phyloP scores from a whole-genome alignment of 2,113 vertebrate genomes.

The Mugil cephalus region DNA sequence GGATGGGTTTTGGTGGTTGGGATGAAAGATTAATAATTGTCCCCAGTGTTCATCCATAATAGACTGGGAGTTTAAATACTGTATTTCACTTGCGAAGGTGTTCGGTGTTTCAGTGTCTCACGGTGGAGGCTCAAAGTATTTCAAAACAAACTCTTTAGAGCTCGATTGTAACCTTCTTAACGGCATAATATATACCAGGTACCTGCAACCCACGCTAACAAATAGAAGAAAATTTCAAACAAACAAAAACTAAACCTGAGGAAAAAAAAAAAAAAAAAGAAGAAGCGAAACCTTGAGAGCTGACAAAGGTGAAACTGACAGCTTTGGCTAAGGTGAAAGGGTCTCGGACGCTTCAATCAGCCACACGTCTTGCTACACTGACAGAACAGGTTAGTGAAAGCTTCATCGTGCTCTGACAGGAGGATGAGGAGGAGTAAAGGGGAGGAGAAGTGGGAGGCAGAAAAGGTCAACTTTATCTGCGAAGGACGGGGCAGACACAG shows the following conservation, averaged over 20 bases:
- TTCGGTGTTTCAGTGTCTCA: background rate
- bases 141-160: slow-evolving; percentile 1
- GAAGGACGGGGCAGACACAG: slow-evolving; percentile 81
- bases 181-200: too few species aligned
- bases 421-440: slow-evolving; percentile 69
- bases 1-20: slow-evolving; percentile 1
- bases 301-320: slow-evolving; percentile 66
- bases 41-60: background rate
- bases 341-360: slow-evolving; percentile 65
- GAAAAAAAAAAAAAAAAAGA: background rate
- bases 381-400: slow-evolving; percentile 81
- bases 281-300: slow-evolving; percentile 18
- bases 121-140: background rate
- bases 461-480: slow-evolving; percentile 87
- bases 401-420: slow-evolving; percentile 85
- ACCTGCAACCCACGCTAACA: background rate
- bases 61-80: background rate
- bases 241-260: background rate
- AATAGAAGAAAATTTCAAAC: background rate
- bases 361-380: slow-evolving; percentile 75
- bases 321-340: slow-evolving; percentile 60
- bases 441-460: slow-evolving; percentile 42
- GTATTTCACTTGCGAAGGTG: background rate
- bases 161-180: background rate
- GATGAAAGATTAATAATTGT: slow-evolving; percentile 12